Evolutionary conservation across 2,888 invertebrate species (phyloP).

Genomic region (Aspidiotus destructor): DNA sequence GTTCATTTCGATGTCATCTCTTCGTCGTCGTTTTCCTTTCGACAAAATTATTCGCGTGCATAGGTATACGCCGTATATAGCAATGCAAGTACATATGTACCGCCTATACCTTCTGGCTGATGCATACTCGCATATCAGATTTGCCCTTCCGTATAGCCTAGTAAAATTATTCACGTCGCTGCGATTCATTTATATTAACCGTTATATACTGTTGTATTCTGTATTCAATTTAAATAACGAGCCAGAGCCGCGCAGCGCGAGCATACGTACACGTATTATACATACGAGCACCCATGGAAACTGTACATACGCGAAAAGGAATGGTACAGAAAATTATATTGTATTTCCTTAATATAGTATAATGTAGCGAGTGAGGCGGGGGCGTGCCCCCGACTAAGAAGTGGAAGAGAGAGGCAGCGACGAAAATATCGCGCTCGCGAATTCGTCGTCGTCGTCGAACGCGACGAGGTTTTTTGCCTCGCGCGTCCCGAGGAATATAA

Average conservation of each 20-base stretch:
- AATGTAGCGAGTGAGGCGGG: neutral
- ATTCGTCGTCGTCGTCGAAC: slow-evolving; percentile 4
- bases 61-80: neutral
- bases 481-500: neutral
- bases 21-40: neutral
- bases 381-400: neutral
- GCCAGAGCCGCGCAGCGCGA: neutral
- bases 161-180: slow-evolving; percentile 4
- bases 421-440: neutral
- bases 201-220: slow-evolving; percentile 1
- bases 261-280: too few relatives aligned
- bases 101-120: neutral
- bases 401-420: neutral
- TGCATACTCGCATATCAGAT: neutral
- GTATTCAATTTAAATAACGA: slow-evolving; percentile 4
- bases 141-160: neutral
- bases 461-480: neutral
- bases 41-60: neutral
- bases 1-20: slow-evolving; percentile 7
- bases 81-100: neutral
- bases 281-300: too few relatives aligned
- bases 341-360: neutral
- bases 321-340: neutral
- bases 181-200: slow-evolving; percentile 2
- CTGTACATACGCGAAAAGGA: neutral